Percentiles rank a stretch among this genome's conserved stretches.
These are phyloP conservation scores for Microcebus ravelobensis DNA, from an alignment of 2,113 vertebrate species.

Conservation along the genomic window DNA sequence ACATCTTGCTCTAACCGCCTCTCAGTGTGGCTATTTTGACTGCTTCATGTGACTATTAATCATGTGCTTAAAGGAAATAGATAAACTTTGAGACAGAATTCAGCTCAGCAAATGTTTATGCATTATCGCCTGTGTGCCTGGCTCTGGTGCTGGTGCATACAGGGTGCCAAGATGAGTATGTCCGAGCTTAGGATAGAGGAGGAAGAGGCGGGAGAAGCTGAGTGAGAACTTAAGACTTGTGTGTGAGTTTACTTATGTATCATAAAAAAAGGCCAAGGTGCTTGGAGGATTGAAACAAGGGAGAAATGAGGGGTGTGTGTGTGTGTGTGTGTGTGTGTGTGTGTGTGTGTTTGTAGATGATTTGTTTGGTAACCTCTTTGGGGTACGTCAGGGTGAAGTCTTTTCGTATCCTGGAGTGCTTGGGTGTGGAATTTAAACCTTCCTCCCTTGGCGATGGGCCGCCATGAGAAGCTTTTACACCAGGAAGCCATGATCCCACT, in stretches of 20 bases:
- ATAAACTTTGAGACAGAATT: slow-evolving; percentile 73
- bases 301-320: background rate
- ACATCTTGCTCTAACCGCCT: slow-evolving; percentile 27
- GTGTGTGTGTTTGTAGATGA: background rate
- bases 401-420: background rate
- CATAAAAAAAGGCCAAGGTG: background rate
- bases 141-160: background rate
- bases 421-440: background rate
- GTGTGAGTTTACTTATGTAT: background rate
- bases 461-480: background rate
- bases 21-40: slow-evolving; percentile 78
- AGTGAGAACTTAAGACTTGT: background rate
- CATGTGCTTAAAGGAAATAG: slow-evolving; percentile 80
- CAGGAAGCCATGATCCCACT: background rate
- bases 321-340: background rate
- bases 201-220: background rate
- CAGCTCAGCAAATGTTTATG: slow-evolving; percentile 51
- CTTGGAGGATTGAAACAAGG: background rate
- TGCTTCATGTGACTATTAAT: slow-evolving; percentile 76
- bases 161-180: background rate
- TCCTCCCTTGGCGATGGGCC: slow-evolving; percentile 17
- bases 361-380: background rate
- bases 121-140: background rate
- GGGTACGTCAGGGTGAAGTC: background rate
- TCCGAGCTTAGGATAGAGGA: background rate